Evolutionary conservation across 2,113 vertebrate genomes (phyloP).

Genomic region (Notothenia rossii): DNA sequence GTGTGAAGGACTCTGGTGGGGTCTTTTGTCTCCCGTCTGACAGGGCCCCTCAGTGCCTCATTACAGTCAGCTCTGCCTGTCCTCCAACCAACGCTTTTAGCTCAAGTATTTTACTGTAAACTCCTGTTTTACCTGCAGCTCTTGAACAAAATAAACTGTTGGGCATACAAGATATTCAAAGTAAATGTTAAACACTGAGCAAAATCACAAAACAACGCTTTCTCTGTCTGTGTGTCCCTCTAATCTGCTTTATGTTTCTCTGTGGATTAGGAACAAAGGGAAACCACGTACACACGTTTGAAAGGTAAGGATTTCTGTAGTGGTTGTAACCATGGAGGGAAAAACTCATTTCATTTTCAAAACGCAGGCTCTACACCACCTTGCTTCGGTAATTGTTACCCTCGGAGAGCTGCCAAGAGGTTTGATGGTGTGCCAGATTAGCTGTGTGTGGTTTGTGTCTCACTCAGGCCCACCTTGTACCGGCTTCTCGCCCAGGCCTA

Average conservation of each 20-base stretch:
- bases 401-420: conserved; percentile 68
- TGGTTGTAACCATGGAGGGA: conserved; percentile 44
- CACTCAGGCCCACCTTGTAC: conserved; percentile 69
- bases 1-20: conserved; percentile 62
- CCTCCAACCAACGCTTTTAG: conserved; percentile 33
- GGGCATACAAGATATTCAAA: conserved; percentile 30
- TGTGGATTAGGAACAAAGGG: conserved; percentile 53
- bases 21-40: conserved; percentile 73
- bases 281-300: conserved; percentile 22
- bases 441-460: conserved; percentile 75
- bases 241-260: conserved; percentile 49
- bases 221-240: conserved; percentile 19
- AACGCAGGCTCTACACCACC: conserved; percentile 54
- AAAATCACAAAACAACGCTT: conserved; percentile 14
- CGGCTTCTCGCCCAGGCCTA: conserved; percentile 55
- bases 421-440: conserved; percentile 75
- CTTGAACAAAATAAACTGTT: conserved; percentile 31
- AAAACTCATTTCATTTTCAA: conserved; percentile 69
- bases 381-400: conserved; percentile 74
- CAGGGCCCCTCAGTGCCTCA: conserved; percentile 65
- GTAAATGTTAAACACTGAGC: conserved; percentile 27
- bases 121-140: conserved; percentile 31
- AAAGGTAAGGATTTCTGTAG: conserved; percentile 61
- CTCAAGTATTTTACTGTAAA: conserved; percentile 45
- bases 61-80: conserved; percentile 62